phyloP scores from a whole-genome alignment of 1,140 invertebrate genomes.

The Palaemon carinicauda region DNA sequence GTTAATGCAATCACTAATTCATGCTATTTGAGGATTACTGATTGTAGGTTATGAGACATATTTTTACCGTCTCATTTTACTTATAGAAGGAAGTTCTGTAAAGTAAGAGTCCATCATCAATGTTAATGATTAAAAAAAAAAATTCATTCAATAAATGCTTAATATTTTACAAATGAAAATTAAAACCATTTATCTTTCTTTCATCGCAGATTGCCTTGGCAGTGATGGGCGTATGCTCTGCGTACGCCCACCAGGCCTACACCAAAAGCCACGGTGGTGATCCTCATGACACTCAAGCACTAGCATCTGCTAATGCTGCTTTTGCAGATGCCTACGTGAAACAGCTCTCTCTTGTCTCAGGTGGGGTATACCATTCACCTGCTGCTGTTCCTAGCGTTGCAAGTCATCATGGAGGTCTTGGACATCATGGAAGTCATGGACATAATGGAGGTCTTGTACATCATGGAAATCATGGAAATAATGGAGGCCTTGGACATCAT shows the following conservation, averaged over 20 bases:
- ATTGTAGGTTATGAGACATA: no score
- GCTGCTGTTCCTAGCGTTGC: neutral
- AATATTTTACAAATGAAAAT: no score
- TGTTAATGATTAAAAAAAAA: no score
- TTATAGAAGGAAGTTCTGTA: no score
- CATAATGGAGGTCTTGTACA: neutral
- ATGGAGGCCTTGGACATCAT: neutral
- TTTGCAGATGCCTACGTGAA: neutral
- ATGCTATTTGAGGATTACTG: no score
- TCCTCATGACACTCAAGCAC: neutral
- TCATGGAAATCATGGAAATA: neutral
- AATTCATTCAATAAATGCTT: no score
- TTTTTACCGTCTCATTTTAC: no score
- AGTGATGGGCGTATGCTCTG: slow-evolving; percentile 29
- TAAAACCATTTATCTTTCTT: neutral
- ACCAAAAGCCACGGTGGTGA: neutral
- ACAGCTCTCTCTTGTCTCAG: neutral
- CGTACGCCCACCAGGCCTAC: neutral
- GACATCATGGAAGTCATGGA: neutral
- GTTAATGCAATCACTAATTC: no score
- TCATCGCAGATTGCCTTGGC: slow-evolving; percentile 16
- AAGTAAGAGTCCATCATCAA: no score
- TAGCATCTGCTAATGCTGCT: neutral
- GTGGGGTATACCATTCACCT: neutral
- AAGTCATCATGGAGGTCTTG: neutral